Evolutionary conservation across 2,888 invertebrate genomes (phyloP).

Genomic region (Clanis bilineata): DNA sequence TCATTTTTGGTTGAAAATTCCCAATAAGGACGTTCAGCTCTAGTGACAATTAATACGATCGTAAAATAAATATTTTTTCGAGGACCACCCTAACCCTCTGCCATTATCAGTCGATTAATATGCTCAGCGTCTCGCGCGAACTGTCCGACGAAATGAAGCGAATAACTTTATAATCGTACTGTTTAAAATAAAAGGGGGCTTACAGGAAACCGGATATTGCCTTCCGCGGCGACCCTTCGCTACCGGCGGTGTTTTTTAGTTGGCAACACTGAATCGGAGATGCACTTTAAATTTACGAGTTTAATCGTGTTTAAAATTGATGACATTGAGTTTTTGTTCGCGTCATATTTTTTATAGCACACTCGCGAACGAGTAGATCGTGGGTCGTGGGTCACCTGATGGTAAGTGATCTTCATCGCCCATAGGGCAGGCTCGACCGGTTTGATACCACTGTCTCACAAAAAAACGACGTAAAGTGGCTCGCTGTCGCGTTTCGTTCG

Average conservation of each 20-base stretch:
- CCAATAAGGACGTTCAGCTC: not conserved
- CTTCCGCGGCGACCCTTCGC: constrained; percentile 68
- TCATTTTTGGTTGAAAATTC: no score
- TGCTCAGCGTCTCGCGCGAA: constrained; percentile 38
- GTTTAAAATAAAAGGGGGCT: constrained; percentile 70
- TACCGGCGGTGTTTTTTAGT: constrained; percentile 14
- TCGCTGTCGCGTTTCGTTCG: no score
- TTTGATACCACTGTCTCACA: no score
- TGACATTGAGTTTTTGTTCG: not conserved
- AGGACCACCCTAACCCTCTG: constrained; percentile 46
- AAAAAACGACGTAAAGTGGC: no score
- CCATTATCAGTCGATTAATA: constrained; percentile 56
- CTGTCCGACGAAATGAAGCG: constrained; percentile 16
- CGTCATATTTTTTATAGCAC: not conserved
- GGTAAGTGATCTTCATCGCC: no score
- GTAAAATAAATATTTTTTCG: not conserved
- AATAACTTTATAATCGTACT: constrained; percentile 54
- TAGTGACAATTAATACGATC: not conserved
- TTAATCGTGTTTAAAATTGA: constrained; percentile 10
- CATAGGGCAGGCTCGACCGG: no score
- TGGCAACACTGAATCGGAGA: not conserved
- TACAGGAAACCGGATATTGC: constrained; percentile 74
- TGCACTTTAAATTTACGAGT: constrained; percentile 7
- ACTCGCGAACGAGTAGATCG: no score
- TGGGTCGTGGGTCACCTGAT: no score